Conservation (phyloP, 2,888 invertebrate genomes). For the Empis stercorea region DNA sequence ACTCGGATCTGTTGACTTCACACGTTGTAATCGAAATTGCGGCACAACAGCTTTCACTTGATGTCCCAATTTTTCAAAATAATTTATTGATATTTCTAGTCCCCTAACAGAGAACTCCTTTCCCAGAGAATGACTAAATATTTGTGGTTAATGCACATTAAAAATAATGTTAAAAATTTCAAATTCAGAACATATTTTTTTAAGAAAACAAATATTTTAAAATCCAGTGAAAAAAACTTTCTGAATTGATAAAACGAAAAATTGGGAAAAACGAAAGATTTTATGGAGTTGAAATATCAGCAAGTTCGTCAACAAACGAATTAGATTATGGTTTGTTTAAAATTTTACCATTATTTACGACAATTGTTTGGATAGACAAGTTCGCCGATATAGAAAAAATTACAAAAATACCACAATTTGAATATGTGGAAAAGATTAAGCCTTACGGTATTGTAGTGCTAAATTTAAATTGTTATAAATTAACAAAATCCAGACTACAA, state of each 20-base stretch:
- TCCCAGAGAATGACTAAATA: slow-evolving; percentile 48
- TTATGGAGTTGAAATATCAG: slow-evolving; percentile 28
- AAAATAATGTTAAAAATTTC: too few species aligned
- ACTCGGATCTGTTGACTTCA: slow-evolving; percentile 41
- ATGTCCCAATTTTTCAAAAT: slow-evolving; percentile 59
- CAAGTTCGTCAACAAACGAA: slow-evolving; percentile 10
- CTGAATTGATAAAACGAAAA: slow-evolving; percentile 18
- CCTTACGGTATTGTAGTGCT: slow-evolving; percentile 21
- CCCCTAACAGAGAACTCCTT: slow-evolving; percentile 61
- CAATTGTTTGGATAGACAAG: slow-evolving; percentile 25
- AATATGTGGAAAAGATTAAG: slow-evolving; percentile 17
- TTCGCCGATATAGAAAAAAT: slow-evolving; percentile 19
- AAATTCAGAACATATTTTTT: too few species aligned
- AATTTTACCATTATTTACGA: slow-evolving; percentile 26
- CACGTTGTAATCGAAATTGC: slow-evolving; percentile 44
- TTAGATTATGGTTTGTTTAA: slow-evolving; percentile 23
- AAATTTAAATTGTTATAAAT: slow-evolving; percentile 23
- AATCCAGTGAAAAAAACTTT: slow-evolving; percentile 13
- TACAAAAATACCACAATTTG: slow-evolving; percentile 18
- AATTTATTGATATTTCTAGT: slow-evolving; percentile 61
- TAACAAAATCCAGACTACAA: slow-evolving; percentile 17
- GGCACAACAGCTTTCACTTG: slow-evolving; percentile 66
- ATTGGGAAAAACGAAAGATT: slow-evolving; percentile 21
- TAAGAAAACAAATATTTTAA: too few species aligned
- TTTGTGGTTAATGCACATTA: too few species aligned